Conservation (phyloP, 2,888 invertebrate genomes). For the Flexamia atlantica region DNA sequence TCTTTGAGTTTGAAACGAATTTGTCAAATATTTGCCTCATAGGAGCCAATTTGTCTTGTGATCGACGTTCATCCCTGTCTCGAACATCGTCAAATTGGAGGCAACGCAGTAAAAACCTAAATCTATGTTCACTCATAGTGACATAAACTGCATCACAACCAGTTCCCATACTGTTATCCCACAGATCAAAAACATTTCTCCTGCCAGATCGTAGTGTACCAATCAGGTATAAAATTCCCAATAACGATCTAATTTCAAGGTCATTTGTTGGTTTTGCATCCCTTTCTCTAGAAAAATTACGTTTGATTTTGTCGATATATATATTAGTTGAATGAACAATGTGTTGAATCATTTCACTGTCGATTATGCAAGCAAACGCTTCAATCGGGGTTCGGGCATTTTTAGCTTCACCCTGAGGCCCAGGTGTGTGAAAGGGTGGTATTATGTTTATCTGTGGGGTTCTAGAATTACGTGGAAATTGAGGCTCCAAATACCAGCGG, state of each 20-base stretch:
- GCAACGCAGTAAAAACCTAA: conserved; percentile 34
- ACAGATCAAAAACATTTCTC: conserved; percentile 36
- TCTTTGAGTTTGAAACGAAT: conserved; percentile 65
- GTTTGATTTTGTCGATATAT: conserved; percentile 23
- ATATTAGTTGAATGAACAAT: conserved; percentile 26
- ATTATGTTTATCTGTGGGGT: too few relatives aligned
- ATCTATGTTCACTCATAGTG: conserved; percentile 50
- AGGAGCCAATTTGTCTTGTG: conserved; percentile 47
- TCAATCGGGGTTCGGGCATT: not conserved
- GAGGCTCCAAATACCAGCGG: conserved; percentile 35
- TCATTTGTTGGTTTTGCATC: conserved; percentile 29
- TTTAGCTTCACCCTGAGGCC: conserved; percentile 33
- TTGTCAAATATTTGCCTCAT: conserved; percentile 70
- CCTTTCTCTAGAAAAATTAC: not conserved
- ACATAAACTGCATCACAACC: conserved; percentile 41
- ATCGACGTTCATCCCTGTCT: conserved; percentile 7
- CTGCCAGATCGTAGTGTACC: conserved; percentile 61
- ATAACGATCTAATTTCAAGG: conserved; percentile 63
- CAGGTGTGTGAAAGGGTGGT: conserved; percentile 34
- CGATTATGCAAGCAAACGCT: conserved; percentile 8
- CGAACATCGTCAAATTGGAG: conserved; percentile 42
- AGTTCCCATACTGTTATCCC: conserved; percentile 42
- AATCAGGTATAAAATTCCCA: conserved; percentile 6
- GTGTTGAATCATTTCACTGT: not conserved
- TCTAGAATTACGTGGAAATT: not conserved